Percentiles rank a stretch among this genome's conserved stretches.
These are phyloP conservation scores for Hystrix brachyura DNA, from an alignment of 2,113 vertebrate genomes.

Conservation along the genomic window DNA sequence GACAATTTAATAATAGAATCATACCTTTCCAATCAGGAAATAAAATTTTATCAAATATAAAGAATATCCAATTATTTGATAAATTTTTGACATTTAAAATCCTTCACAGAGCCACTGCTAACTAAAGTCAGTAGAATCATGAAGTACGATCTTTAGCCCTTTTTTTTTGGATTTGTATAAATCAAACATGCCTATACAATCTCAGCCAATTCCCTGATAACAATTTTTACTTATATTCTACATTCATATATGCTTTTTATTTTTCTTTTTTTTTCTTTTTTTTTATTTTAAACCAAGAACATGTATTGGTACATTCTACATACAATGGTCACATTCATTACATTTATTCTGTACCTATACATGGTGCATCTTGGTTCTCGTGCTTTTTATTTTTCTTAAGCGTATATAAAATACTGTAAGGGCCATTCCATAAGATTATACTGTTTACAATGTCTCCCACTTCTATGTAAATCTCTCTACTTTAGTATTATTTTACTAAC, in stretches of 20 bases:
- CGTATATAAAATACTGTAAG: background rate
- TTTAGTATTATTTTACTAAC: background rate
- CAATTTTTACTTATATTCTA: background rate
- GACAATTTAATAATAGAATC: background rate
- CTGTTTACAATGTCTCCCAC: background rate
- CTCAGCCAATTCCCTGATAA: background rate
- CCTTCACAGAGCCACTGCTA: background rate
- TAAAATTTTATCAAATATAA: background rate
- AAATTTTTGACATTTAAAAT: background rate
- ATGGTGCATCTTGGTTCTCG: no score
- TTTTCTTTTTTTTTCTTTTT: no score
- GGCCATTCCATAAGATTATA: background rate
- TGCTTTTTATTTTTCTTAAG: background rate
- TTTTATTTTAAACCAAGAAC: no score
- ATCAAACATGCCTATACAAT: background rate
- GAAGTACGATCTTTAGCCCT: background rate
- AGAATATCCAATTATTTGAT: no score
- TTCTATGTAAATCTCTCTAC: background rate
- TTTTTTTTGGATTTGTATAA: background rate
- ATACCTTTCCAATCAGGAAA: background rate
- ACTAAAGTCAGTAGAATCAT: background rate
- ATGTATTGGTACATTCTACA: no score
- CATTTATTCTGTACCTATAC: no score
- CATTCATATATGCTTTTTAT: background rate
- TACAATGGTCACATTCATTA: no score